These are phyloP conservation scores for Sphinx pinastri DNA, from an alignment of 2,888 invertebrate genomes.

Conservation along the genomic window DNA sequence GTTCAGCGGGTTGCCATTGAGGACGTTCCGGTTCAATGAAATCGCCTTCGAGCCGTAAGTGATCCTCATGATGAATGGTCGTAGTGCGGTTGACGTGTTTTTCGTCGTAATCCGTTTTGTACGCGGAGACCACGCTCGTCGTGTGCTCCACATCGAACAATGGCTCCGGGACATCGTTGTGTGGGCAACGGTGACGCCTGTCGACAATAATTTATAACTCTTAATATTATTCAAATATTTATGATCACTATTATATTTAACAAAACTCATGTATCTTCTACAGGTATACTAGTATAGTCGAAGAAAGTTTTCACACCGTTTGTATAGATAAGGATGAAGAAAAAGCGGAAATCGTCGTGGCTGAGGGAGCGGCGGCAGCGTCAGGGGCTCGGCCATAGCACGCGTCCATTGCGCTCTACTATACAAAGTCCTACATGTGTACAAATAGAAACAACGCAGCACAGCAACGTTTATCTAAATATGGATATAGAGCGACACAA, in stretches of 20 bases:
- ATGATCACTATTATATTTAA: neutral
- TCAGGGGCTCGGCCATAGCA: conserved; percentile 75
- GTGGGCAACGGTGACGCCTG: conserved; percentile 94
- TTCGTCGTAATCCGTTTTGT: conserved; percentile 86
- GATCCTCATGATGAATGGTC: conserved; percentile 86
- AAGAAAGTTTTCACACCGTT: conserved; percentile 58
- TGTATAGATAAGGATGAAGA: conserved; percentile 72
- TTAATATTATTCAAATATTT: neutral
- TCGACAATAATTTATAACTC: conserved; percentile 27
- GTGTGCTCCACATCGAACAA: conserved; percentile 84
- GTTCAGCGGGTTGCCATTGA: conserved; percentile 83
- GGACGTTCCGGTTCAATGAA: conserved; percentile 83
- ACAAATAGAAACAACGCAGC: conserved; percentile 13
- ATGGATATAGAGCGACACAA: neutral
- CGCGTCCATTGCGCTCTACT: conserved; percentile 70
- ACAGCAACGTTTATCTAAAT: conserved; percentile 8
- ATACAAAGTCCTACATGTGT: conserved; percentile 31
- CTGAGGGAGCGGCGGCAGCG: conserved; percentile 73
- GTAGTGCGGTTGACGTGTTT: conserved; percentile 85
- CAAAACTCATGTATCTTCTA: neutral
- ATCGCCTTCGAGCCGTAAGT: conserved; percentile 88
- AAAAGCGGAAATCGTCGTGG: conserved; percentile 66
- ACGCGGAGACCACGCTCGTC: conserved; percentile 84
- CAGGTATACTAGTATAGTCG: neutral
- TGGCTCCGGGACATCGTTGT: conserved; percentile 86